Base-by-base conservation (phyloP, 1,140 invertebrate species). In the Panagrolaimus sp. region DNA sequence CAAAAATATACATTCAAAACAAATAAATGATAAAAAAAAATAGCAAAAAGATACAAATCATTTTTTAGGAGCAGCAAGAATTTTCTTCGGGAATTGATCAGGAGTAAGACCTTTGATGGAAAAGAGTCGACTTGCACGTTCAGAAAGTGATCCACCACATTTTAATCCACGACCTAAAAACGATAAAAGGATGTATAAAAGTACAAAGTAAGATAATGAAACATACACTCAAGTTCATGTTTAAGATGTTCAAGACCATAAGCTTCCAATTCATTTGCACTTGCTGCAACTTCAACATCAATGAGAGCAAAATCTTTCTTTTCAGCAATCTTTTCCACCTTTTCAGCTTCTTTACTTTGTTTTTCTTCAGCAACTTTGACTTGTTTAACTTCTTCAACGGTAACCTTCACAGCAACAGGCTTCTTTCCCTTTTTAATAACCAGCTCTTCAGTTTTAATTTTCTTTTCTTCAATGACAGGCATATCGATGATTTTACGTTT, bases 101-200 rank as follows among this genome's bases (percentile, higher is more conserved):
- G 73, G 63, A 21, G 43, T 24, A 15, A 78, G 65, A n/a, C 70
- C 76, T 63, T 74, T 74, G 52, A 77, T 69, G 21, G 47, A 68
- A 65, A 79, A 77, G n/a, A 77, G 65, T 24, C 76, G 65, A 10
- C n/a, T 43, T 12, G 76, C 76, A 12, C 76, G 65, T 47, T 77
- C 76, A 8, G 62, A 12, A 17, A 78, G 44, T n/a, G 76, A 48
- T 48, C 76, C 76, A 14, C 76, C 76, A 48, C 76, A 77, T 44
- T 77, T 77, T 1, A 77, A 65, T 8, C 76, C 76, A 10, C 76
- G 69, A 48, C 38, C 76, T 79, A 46, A 69, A 78, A 77, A 48
- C 1, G 15, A 52, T 6, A 28, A 6, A 17, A 46, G 14, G 43
- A 32, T n/a, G 9, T 68, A 43, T 43, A 73, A 17, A 73, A 63